These are phyloP conservation scores for Cochlearius cochlearius DNA, from an alignment of 2,113 vertebrate species.

Conservation along the genomic window DNA sequence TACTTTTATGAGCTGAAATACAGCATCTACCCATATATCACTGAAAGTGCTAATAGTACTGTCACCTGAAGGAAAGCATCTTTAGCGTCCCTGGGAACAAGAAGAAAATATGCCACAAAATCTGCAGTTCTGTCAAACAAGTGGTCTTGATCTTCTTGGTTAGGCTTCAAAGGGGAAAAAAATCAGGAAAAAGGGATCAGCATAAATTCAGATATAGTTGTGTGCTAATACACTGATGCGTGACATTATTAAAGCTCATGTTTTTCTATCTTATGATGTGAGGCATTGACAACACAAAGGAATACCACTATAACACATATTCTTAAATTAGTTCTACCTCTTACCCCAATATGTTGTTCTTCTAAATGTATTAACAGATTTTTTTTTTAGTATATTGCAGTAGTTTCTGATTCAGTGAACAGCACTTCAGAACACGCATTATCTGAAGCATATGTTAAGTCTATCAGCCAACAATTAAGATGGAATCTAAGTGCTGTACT, in stretches of 20 bases:
- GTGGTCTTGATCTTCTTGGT: conserved; percentile 52
- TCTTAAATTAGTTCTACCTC: neutral
- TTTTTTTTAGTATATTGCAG: neutral
- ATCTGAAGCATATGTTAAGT: neutral
- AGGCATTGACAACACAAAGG: neutral
- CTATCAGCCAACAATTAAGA: neutral
- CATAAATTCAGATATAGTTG: neutral
- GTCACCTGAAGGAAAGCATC: conserved; percentile 70
- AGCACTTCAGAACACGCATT: neutral
- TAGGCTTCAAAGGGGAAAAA: conserved; percentile 48
- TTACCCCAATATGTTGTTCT: neutral
- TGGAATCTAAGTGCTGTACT: neutral
- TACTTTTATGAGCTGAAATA: neutral
- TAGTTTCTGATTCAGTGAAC: neutral
- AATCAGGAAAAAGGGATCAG: neutral
- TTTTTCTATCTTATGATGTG: neutral
- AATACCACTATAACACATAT: neutral
- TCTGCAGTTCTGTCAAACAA: conserved; percentile 70
- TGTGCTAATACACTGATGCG: neutral
- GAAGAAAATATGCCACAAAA: conserved; percentile 64
- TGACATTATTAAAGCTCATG: neutral
- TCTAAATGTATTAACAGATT: neutral
- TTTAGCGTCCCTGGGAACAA: conserved; percentile 18
- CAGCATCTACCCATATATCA: neutral
- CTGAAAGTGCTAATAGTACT: neutral